Evolutionary conservation across 2,888 invertebrate species (phyloP).

Genomic region (Hoplodrina blanda): DNA sequence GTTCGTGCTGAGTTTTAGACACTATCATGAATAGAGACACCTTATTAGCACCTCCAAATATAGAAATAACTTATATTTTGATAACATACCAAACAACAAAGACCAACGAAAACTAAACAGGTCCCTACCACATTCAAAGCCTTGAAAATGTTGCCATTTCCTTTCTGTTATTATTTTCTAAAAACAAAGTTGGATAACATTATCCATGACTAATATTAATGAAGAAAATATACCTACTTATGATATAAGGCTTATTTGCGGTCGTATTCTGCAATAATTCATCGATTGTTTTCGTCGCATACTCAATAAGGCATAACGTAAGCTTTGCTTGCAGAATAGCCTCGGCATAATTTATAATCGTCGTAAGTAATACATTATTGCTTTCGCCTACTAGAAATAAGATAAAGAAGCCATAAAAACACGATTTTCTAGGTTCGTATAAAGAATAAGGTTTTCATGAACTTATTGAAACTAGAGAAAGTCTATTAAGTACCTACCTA

Average conservation of each 20-base stretch:
- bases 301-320: slow-evolving; percentile 85
- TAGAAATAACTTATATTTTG: too few relatives aligned
- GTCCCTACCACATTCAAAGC: background rate
- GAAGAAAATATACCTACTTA: slow-evolving; percentile 45
- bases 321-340: slow-evolving; percentile 78
- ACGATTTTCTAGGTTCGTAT: slow-evolving; percentile 11
- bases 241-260: slow-evolving; percentile 75
- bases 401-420: slow-evolving; percentile 31
- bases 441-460: slow-evolving; percentile 15
- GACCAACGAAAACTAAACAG: background rate
- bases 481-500: background rate
- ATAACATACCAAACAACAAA: too few relatives aligned
- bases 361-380: slow-evolving; percentile 60
- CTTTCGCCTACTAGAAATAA: slow-evolving; percentile 24
- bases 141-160: background rate
- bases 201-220: slow-evolving; percentile 50
- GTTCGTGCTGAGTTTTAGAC: too few relatives aligned
- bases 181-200: slow-evolving; percentile 55
- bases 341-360: slow-evolving; percentile 61
- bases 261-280: slow-evolving; percentile 76
- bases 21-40: too few relatives aligned
- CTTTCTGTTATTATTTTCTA: slow-evolving; percentile 26
- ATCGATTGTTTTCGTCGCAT: slow-evolving; percentile 85
- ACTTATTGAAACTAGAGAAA: slow-evolving; percentile 14
- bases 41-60: too few relatives aligned